Conservation (phyloP, 37 sponge, comb jelly and placozoan genomes). For the Spongia lamella region DNA sequence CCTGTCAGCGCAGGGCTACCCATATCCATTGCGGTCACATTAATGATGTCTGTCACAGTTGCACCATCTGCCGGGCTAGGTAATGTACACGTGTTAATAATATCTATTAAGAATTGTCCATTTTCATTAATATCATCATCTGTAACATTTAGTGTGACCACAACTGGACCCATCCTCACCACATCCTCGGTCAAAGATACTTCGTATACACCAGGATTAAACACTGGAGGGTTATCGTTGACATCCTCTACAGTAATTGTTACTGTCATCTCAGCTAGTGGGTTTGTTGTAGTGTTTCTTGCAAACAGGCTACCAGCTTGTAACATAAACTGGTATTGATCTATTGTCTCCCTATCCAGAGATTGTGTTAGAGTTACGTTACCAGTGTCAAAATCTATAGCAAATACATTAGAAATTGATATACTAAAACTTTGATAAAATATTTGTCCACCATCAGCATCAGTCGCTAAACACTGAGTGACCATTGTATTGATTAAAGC, state of each 20-base stretch:
- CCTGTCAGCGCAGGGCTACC: conserved; percentile 39
- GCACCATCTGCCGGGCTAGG: neutral
- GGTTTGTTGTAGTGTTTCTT: no score
- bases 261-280: no score
- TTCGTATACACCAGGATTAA: neutral
- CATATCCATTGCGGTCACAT: conserved; percentile 38
- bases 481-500: no score
- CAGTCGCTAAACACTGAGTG: conserved; percentile 3
- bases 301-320: no score
- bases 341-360: no score
- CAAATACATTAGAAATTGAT: no score
- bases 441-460: conserved; percentile 19
- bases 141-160: conserved; percentile 14
- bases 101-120: conserved; percentile 4
- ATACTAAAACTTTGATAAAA: no score
- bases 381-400: no score
- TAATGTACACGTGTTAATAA: neutral
- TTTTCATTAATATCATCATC: conserved; percentile 19
- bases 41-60: neutral
- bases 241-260: no score
- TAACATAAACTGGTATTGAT: no score
- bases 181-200: neutral
- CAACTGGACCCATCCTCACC: neutral
- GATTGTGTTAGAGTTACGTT: no score
- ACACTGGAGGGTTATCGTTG: conserved; percentile 1